Conservation (phyloP, 92 coral and sea anemone genomes). For the Porites cylindrica region DNA sequence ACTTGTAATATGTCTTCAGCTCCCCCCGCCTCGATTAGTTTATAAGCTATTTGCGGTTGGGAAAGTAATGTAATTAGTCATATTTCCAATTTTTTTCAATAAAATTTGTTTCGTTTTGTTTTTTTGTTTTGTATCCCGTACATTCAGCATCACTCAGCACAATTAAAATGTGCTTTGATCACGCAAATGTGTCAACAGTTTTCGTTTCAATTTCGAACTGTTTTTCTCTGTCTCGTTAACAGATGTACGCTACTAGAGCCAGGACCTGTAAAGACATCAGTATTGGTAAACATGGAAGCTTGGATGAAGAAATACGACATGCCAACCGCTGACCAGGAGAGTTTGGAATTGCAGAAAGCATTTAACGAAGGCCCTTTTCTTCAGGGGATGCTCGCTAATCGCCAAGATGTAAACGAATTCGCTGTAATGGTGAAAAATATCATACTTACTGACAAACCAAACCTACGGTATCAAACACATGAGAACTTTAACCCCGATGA, state of each 20-base stretch:
- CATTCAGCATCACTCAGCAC: not conserved
- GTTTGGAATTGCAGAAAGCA: not conserved
- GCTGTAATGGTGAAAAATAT: conserved; percentile 71
- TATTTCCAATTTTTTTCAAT: too few species aligned
- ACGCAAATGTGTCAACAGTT: not conserved
- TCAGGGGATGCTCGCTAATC: too few species aligned
- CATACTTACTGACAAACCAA: conserved; percentile 67
- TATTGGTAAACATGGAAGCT: not conserved
- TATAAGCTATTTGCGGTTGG: too few species aligned
- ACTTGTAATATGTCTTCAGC: too few species aligned
- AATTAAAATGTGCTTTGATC: not conserved
- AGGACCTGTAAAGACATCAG: conserved; percentile 69
- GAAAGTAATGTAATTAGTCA: too few species aligned
- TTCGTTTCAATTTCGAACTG: not conserved
- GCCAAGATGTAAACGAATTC: conserved; percentile 10
- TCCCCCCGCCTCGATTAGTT: too few species aligned
- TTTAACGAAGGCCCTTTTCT: not conserved
- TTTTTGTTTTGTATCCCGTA: too few species aligned
- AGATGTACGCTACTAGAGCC: conserved; percentile 70
- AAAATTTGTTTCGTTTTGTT: too few species aligned
- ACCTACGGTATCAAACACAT: conserved; percentile 71
- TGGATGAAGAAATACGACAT: not conserved
- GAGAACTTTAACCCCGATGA: conserved; percentile 49
- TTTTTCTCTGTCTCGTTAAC: not conserved
- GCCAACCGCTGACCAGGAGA: conserved; percentile 4